Conservation (phyloP, 92 coral and sea anemone species). For the Porites rus region DNA sequence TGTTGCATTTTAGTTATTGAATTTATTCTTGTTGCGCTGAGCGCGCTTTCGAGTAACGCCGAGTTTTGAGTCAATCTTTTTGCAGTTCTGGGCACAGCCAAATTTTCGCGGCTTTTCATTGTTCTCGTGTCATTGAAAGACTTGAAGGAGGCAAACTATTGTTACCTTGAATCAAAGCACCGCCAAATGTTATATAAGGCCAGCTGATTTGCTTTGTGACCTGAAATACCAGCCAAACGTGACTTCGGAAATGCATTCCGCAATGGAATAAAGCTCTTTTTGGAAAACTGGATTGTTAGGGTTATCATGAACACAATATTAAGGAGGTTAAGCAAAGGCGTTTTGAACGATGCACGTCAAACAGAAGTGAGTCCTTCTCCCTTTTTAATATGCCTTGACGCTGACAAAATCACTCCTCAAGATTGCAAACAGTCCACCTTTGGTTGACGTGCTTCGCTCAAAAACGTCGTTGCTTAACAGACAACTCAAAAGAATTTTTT, state of each 20-base stretch:
- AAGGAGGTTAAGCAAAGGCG: too few species aligned
- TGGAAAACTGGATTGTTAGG: background rate
- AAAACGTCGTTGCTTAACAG: too few species aligned
- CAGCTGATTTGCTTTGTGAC: background rate
- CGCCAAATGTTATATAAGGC: constrained; percentile 5
- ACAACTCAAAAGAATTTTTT: too few species aligned
- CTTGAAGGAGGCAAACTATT: constrained; percentile 1
- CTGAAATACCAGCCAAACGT: background rate
- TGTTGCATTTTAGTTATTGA: background rate
- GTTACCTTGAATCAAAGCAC: constrained; percentile 6
- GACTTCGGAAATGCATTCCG: background rate
- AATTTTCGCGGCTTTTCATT: constrained; percentile 14
- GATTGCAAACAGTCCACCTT: too few species aligned
- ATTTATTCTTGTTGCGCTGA: background rate
- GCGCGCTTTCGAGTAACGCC: background rate
- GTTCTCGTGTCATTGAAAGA: background rate
- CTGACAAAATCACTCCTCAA: too few species aligned
- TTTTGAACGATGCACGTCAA: too few species aligned
- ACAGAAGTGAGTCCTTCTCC: too few species aligned
- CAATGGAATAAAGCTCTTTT: too few species aligned
- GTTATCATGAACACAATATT: too few species aligned
- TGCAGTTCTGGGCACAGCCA: background rate
- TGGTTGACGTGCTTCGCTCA: too few species aligned
- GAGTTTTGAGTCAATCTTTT: background rate
- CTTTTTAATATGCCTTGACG: too few species aligned